A percentile compares a stretch with the other conserved stretches of the same genome.
Evolutionary conservation across 2,113 vertebrate species (phyloP).

Genomic region (Nannobrachium achirus): DNA sequence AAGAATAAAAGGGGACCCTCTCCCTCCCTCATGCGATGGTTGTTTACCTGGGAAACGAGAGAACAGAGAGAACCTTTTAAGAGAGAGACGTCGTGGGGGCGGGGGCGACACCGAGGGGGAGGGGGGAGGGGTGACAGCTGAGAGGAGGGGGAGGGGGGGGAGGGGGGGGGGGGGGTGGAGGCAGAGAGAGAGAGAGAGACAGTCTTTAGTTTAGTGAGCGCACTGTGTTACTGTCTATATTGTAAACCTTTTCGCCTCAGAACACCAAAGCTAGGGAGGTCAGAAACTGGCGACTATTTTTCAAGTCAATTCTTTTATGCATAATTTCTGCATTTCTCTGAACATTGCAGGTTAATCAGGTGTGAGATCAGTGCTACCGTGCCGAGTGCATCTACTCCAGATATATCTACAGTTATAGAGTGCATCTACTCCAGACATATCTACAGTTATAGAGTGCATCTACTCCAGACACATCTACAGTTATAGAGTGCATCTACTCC

Average conservation of each 20-base stretch:
- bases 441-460: no score
- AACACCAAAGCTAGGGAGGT: no score
- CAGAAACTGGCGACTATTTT: no score
- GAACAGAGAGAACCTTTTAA: slow-evolving; percentile 86
- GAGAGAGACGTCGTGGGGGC: slow-evolving; percentile 79
- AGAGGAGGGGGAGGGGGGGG: slow-evolving; percentile 37
- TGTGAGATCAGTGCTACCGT: no score
- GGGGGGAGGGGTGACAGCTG: slow-evolving; percentile 76
- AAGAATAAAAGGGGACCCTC: neutral
- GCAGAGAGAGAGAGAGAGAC: slow-evolving; percentile 60
- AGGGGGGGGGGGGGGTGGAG: slow-evolving; percentile 28
- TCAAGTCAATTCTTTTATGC: no score
- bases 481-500: no score
- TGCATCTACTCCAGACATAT: no score
- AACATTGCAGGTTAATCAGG: no score
- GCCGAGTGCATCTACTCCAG: no score
- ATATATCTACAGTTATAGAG: no score
- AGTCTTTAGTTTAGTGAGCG: slow-evolving; percentile 46
- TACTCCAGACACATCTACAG: no score
- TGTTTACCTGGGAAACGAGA: slow-evolving; percentile 89
- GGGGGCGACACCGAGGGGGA: slow-evolving; percentile 78
- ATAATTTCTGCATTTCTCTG: no score
- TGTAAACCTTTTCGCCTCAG: neutral
- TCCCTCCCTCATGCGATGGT: slow-evolving; percentile 24
- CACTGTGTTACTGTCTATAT: neutral